Evolutionary conservation across 2,797 vertebrate genomes (phyloP).

Genomic region (Catamblyrhynchus diadema): DNA sequence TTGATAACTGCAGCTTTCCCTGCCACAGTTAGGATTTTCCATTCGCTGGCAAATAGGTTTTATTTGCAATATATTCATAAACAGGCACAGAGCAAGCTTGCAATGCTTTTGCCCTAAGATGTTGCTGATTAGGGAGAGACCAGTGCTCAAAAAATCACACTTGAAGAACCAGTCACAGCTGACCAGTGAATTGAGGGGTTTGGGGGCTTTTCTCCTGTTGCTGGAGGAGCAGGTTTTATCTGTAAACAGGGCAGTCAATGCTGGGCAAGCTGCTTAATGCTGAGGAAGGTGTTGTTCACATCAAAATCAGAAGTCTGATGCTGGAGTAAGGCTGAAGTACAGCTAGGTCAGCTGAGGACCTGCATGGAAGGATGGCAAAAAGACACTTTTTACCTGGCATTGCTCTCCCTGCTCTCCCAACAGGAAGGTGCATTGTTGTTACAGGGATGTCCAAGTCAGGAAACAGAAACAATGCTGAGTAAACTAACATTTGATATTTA

Average conservation of each 20-base stretch:
- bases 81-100: neutral
- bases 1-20: conserved; percentile 29
- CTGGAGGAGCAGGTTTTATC: neutral
- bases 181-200: neutral
- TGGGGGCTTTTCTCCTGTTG: neutral
- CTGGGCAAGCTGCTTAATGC: neutral
- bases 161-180: neutral
- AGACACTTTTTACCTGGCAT: neutral
- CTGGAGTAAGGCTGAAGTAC: neutral
- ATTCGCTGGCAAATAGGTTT: neutral
- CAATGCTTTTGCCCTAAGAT: neutral
- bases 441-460: neutral
- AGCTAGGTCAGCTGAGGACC: neutral
- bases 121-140: neutral
- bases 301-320: neutral
- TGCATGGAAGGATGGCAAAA: neutral
- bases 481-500: neutral
- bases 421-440: fast-evolving
- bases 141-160: neutral
- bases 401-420: neutral
- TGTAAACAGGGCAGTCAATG: neutral
- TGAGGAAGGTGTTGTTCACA: neutral
- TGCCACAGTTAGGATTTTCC: neutral
- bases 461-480: neutral
- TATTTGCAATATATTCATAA: neutral